Evolutionary conservation across 1,140 invertebrate species (phyloP), one percentile per base, ranked within the genome.

Genomic region (Drosophila athabasca): DNA sequence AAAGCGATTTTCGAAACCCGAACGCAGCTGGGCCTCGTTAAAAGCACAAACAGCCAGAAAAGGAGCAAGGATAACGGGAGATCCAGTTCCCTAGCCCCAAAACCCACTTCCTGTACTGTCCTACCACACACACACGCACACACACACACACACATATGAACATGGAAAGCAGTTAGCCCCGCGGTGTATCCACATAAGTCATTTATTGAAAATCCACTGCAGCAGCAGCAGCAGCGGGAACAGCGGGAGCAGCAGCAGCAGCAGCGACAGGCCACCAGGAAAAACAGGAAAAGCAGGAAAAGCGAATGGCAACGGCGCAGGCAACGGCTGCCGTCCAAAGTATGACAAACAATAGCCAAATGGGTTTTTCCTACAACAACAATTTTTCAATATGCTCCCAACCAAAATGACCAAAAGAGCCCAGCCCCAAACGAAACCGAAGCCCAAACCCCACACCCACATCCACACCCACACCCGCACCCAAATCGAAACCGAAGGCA

Each of bases 261-360:
- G 69, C 24, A 62, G 54, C 31, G 50, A 52, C 48, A 41, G 76
- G 46, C 35, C 59, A 68, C 53, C 62, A 54, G 43, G 39, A 43
- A 65, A 41, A 22, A 44, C 51, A 13, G 29, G 35, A 59, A 58
- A 45, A 39, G 55, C 39, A 31, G 53, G 58, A 49, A 74, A 69
- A 61, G 58, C 62, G 55, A 39, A 31, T 31, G 29, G 29, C 29
- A 31, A 48, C 54, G 60, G 69, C 67, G 50, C 31, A 68, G 59
- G 69, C 67, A 54, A 41, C 73, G 59, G 57, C 58, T 59, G 48
- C 50, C 71, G 51, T 41, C 71, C 76, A 81, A 74, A 87, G 78
- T 85, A 85, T 85, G 81, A 85, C 81, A 85, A 85, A 85, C 81
- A 85, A 87, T 85, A 87, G 82, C 81, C 81, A 85, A 85, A 85